Conservation (phyloP, 2,113 vertebrate species). For the Oxyruncus cristatus region DNA sequence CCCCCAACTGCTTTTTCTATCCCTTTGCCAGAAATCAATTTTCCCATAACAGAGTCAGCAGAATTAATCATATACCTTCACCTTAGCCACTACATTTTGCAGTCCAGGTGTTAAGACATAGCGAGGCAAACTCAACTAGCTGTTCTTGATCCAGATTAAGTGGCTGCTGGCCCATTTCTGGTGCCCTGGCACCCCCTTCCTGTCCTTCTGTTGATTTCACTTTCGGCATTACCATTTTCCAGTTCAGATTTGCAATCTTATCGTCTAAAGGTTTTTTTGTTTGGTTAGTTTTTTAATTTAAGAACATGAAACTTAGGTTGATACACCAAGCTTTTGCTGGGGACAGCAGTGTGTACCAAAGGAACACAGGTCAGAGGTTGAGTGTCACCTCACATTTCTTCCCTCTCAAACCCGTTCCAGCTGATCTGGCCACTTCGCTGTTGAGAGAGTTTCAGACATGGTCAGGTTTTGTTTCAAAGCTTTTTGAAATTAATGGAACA, state of each 20-base stretch:
- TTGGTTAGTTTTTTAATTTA: background rate
- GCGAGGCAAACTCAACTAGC: background rate
- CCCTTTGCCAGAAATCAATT: background rate
- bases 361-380: background rate
- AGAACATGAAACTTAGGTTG: background rate
- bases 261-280: background rate
- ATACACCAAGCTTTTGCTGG: background rate
- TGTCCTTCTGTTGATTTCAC: background rate
- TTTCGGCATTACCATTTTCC: background rate
- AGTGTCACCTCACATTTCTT: background rate
- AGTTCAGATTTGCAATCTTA: background rate
- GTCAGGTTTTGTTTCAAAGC: background rate
- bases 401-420: background rate
- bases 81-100: background rate
- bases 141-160: background rate
- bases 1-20: background rate
- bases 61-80: background rate
- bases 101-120: background rate
- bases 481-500: background rate
- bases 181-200: background rate
- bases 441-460: background rate
- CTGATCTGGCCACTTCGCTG: background rate
- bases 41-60: background rate
- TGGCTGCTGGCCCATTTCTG: background rate
- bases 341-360: background rate